Evolutionary conservation across 2,888 invertebrate species (phyloP).

Genomic region (Drosophila nr. fundita): DNA sequence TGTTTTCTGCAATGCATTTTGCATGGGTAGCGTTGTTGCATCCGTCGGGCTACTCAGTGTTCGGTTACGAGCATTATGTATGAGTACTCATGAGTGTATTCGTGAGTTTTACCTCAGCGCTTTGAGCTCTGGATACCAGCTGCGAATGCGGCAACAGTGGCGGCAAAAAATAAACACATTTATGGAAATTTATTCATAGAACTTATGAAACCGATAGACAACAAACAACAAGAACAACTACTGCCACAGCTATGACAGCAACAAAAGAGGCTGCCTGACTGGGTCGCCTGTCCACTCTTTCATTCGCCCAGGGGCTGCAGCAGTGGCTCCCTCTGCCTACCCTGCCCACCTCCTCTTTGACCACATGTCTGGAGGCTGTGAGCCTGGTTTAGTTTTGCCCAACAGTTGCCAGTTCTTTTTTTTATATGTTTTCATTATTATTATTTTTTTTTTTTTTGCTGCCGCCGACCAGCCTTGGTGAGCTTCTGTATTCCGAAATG

Average conservation of each 20-base stretch:
- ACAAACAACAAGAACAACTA: slow-evolving; percentile 48
- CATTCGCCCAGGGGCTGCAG: slow-evolving; percentile 44
- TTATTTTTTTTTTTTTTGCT: slow-evolving; percentile 17
- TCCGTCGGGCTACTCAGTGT: slow-evolving; percentile 60
- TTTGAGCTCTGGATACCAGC: slow-evolving; percentile 61
- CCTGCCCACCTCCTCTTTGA: slow-evolving; percentile 8
- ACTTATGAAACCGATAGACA: slow-evolving; percentile 82
- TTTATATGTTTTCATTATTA: slow-evolving; percentile 27
- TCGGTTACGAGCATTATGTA: slow-evolving; percentile 5
- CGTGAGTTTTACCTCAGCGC: slow-evolving; percentile 49
- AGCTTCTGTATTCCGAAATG: slow-evolving; percentile 53
- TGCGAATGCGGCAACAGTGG: slow-evolving; percentile 63
- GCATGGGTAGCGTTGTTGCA: slow-evolving; percentile 65
- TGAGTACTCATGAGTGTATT: slow-evolving; percentile 37
- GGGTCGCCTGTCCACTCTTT: slow-evolving; percentile 67
- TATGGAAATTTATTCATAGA: slow-evolving; percentile 85
- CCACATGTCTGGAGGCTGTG: slow-evolving; percentile 67
- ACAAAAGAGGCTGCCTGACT: slow-evolving; percentile 76
- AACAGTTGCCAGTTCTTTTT: slow-evolving; percentile 66
- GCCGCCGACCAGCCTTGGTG: slow-evolving; percentile 39
- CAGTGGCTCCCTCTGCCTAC: neutral
- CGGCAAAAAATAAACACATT: slow-evolving; percentile 77
- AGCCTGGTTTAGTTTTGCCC: slow-evolving; percentile 77
- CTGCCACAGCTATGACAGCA: slow-evolving; percentile 35
- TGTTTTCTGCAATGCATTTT: slow-evolving; percentile 75